Evolutionary conservation across 2,113 vertebrate genomes (phyloP), one percentile per base, ranked within the genome.

Genomic region (Micromys minutus): DNA sequence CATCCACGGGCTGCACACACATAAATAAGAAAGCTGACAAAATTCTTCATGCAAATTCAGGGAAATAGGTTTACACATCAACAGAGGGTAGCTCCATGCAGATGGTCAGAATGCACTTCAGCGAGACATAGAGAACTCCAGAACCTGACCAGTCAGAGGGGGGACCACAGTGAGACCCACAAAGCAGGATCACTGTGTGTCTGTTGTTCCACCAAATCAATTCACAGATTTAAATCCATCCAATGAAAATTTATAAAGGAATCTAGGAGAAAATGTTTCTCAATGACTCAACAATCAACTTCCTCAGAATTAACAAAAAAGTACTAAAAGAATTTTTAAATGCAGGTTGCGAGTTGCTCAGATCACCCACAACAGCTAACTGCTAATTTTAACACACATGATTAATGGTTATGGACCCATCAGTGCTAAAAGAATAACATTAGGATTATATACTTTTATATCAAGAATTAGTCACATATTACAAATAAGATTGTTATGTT

Each of bases 341-440:
- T 34, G 45, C 39, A 84, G 19, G 36, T 24, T 52, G 81, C 16
- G 16, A 80, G 4, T 19, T 50, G n/a, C 45, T 72, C 57, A 80
- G 39, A 36, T 1, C 1, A 69, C 22, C 24, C 63, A 47, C 24
- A 52, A 7, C 24, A 65, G 59, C 36, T 36, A 39, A 74, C n/a
- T 3, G 9, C 1, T 45, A 34, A 34, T 21, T 39, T 29, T 2
- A 15, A 47, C 72, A 31, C 13, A 2, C 0, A 61, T 4, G 42
- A 50, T 2, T 21, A 11, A 31, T 11, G 34, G 16, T 4, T 5
- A 7, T 4, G 22, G 3, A 39, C 2, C 9, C 22, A 61, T 4
- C 24, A 2, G 7, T 39, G 34, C 19, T 39, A 61, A 67, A 72
- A 12, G 12, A 77, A 57, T 10, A 47, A 7, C 16, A 31, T 29